Conservation (phyloP, 1,140 invertebrate species). For the Atta texana region DNA sequence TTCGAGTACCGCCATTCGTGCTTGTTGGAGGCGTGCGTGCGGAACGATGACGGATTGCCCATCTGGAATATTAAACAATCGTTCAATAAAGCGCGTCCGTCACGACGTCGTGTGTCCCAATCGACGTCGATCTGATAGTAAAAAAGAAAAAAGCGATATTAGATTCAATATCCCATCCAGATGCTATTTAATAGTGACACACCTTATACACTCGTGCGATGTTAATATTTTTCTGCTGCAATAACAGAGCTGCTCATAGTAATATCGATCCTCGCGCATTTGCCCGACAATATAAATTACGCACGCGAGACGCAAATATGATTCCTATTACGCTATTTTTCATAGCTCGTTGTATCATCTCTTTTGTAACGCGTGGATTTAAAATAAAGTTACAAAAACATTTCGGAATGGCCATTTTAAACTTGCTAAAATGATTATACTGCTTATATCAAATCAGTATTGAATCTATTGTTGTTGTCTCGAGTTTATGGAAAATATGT, state of each 20-base stretch:
- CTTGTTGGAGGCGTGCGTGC: conserved; percentile 16
- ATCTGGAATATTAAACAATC: conserved; percentile 57
- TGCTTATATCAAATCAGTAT: neutral
- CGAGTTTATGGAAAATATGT: neutral
- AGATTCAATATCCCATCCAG: conserved; percentile 10
- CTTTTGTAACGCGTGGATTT: neutral
- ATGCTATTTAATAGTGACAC: conserved; percentile 40
- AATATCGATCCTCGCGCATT: conserved; percentile 39
- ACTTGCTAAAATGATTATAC: conserved; percentile 1
- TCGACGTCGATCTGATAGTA: conserved; percentile 5
- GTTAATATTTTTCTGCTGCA: neutral
- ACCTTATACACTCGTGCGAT: neutral
- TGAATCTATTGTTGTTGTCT: neutral
- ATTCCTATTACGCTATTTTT: conserved; percentile 24
- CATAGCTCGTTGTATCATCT: neutral
- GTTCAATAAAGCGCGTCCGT: conserved; percentile 38
- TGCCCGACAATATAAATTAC: conserved; percentile 39
- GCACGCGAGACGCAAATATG: conserved; percentile 19
- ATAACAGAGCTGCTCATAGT: neutral
- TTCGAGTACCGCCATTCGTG: neutral
- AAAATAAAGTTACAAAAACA: neutral
- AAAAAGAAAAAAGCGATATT: conserved; percentile 35
- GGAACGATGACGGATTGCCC: conserved; percentile 67
- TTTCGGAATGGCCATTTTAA: neutral
- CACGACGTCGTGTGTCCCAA: neutral